phyloP scores from a whole-genome alignment of 2,113 vertebrate genomes.

The Esox niger region DNA sequence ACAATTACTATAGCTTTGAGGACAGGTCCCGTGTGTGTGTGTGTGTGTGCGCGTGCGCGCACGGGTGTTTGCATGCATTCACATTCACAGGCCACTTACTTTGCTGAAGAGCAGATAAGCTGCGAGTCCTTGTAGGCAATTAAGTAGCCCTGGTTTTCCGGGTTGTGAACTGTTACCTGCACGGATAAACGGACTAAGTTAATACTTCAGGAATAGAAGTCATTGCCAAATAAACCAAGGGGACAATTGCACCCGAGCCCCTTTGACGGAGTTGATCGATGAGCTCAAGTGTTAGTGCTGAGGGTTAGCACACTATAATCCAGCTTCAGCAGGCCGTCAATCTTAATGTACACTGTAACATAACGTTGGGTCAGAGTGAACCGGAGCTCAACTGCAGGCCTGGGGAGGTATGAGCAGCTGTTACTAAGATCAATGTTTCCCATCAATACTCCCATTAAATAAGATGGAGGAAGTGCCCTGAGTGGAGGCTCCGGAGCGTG shows the following conservation, averaged over 20 bases:
- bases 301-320: background rate
- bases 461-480: too few species aligned
- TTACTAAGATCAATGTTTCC: background rate
- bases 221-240: background rate
- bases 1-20: too few species aligned
- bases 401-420: background rate
- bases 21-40: background rate
- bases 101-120: conserved; percentile 92
- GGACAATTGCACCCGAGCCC: background rate
- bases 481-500: too few species aligned
- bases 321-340: background rate
- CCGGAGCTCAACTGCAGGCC: background rate
- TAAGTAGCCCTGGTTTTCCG: conserved; percentile 96
- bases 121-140: conserved; percentile 98
- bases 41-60: background rate
- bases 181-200: background rate
- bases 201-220: too few species aligned
- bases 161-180: conserved; percentile 89
- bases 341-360: background rate
- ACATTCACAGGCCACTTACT: conserved; percentile 78
- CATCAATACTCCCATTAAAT: background rate
- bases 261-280: conserved; percentile 15
- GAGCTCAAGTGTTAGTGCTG: conserved; percentile 4
- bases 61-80: background rate
- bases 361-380: background rate